Conservation (phyloP, 2,797 vertebrate species). For the Podarcis lilfordi region DNA sequence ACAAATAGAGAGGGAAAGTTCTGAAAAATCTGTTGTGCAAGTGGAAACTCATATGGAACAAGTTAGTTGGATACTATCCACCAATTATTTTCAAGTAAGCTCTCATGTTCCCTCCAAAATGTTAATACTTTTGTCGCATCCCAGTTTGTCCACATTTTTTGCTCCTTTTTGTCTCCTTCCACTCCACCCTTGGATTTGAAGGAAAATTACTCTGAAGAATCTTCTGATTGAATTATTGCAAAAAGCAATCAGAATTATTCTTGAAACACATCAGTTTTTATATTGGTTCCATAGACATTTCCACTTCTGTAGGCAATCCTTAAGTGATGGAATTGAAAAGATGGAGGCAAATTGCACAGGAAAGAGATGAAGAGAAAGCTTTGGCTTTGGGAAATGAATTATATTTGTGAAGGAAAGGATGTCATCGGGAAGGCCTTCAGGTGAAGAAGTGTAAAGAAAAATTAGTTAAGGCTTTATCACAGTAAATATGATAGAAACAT, state of each 20-base stretch:
- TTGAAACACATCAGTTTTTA: background rate
- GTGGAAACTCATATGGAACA: too few relatives aligned
- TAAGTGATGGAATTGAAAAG: background rate
- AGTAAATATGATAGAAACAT: background rate
- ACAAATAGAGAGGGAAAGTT: too few relatives aligned
- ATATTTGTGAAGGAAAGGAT: conserved; percentile 13
- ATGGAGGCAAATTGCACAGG: background rate
- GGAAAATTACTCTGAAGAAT: background rate
- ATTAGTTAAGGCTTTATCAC: background rate
- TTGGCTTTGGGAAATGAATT: background rate
- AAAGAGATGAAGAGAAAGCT: background rate
- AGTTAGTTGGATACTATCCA: too few relatives aligned
- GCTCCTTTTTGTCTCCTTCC: background rate
- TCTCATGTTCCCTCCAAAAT: background rate
- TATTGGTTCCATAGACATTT: background rate
- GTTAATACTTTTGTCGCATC: background rate
- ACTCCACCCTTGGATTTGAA: background rate
- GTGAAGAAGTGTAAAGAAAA: background rate
- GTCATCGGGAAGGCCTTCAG: background rate
- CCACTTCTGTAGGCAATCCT: background rate
- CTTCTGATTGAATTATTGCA: background rate
- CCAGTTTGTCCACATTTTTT: background rate
- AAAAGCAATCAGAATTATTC: background rate
- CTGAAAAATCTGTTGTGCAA: too few relatives aligned
- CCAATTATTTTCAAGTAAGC: background rate